Evolutionary conservation across 1,140 invertebrate species (phyloP), one percentile per base, ranked within the genome.

Genomic region (Drosophila grimshawi): DNA sequence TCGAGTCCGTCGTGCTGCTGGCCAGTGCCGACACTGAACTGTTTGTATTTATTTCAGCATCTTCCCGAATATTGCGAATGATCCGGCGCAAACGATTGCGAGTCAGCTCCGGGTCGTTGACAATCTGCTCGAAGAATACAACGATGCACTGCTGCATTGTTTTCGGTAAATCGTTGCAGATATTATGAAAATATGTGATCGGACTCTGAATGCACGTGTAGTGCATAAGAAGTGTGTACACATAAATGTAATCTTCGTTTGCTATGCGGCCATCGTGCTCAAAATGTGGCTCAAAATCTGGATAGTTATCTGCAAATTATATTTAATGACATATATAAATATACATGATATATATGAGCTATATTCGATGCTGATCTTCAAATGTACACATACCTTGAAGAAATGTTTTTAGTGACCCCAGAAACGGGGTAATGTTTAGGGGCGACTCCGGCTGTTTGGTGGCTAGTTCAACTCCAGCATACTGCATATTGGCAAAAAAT

Each of bases 211-310:
- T 79, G 39, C 91, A 92, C 6, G 76, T 63, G 53, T 86, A 92
- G 53, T 92, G 90, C 52, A 92, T 60, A 0, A 92, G 61, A 2
- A 92, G 62, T 0, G 91, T 83, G 32, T 92, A 92, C 2, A 80
- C 63, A 61, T 80, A 86, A 3, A 90, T 4, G 37, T 89, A 92
- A 33, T 92, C 91, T 0, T 62, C 8, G 0, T 19, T 7, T 27
- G 45, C 46, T 2, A 92, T 11, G 4, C 41, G 57, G 6, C 81
- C 77, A 6, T 56, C 19, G 7, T 10, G 37, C 41, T 83, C 71
- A 0, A 76, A n/a, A 19, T 69, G 61, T 0, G 67, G 59, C 5
- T 29, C 10, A 37, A 92, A 92, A 4, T 90, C 67, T 0, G 91
- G 80, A 62, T 91, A 92, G 11, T 69, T 56, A 6, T 78, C 91